phyloP scores from a whole-genome alignment of 2,888 invertebrate species.

The Lumbricus terrestris region DNA sequence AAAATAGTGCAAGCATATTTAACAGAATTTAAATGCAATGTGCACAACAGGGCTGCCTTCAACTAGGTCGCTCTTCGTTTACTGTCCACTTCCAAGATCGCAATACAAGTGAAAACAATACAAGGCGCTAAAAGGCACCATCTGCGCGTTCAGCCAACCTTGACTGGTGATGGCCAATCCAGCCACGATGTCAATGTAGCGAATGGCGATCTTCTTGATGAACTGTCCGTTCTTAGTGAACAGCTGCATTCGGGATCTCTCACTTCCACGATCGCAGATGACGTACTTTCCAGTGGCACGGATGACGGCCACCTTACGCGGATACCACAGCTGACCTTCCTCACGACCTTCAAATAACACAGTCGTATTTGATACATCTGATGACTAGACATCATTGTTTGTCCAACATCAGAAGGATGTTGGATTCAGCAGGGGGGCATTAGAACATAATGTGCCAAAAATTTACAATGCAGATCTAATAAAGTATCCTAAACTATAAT shows the following conservation, averaged over 20 bases:
- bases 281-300: slow-evolving; percentile 64
- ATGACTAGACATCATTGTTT: too few relatives aligned
- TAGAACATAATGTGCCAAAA: too few relatives aligned
- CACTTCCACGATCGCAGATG: slow-evolving; percentile 95
- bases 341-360: slow-evolving; percentile 63
- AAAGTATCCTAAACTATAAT: too few relatives aligned
- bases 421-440: too few relatives aligned
- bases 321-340: slow-evolving; percentile 95
- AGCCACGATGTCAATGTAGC: slow-evolving; percentile 71
- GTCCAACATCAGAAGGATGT: too few relatives aligned
- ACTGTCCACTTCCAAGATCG: too few relatives aligned
- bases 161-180: slow-evolving; percentile 88
- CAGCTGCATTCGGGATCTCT: slow-evolving; percentile 94
- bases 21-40: neutral
- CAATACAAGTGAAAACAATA: neutral
- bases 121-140: neutral
- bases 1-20: neutral
- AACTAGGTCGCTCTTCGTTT: too few relatives aligned
- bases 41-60: neutral
- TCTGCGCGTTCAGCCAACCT: slow-evolving; percentile 63
- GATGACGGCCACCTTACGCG: slow-evolving; percentile 80
- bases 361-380: too few relatives aligned
- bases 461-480: too few relatives aligned
- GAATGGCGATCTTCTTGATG: slow-evolving; percentile 83
- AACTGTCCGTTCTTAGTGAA: slow-evolving; percentile 94